These are phyloP conservation scores for Drosophila subsilvestris DNA, from an alignment of 2,888 invertebrate genomes.

Conservation along the genomic window DNA sequence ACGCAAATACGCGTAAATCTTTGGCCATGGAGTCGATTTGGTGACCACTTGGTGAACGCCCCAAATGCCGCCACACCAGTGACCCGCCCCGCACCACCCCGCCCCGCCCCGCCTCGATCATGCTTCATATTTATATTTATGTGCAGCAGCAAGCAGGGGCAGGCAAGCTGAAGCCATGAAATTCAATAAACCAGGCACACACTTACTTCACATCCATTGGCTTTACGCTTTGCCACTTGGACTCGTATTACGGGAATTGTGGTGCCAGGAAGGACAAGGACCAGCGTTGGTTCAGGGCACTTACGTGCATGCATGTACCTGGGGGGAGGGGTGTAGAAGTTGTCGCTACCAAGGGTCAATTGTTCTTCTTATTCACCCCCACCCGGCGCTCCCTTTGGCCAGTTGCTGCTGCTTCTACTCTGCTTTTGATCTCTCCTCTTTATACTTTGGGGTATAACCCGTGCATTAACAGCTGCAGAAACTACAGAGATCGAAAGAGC, in stretches of 20 bases:
- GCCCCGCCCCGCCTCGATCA: slow-evolving; percentile 40
- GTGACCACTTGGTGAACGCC: slow-evolving; percentile 45
- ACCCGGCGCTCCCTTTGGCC: too few species aligned
- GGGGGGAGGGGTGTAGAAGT: not conserved
- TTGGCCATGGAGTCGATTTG: slow-evolving; percentile 25
- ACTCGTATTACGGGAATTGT: slow-evolving; percentile 45
- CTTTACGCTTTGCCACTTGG: slow-evolving; percentile 58
- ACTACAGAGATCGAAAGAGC: too few species aligned
- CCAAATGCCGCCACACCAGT: too few species aligned
- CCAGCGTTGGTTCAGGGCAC: too few species aligned
- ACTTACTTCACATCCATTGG: slow-evolving; percentile 46
- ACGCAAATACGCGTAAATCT: slow-evolving; percentile 78
- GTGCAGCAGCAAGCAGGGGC: not conserved
- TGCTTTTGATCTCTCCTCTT: too few species aligned
- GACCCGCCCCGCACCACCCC: slow-evolving; percentile 12
- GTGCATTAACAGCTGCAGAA: too few species aligned
- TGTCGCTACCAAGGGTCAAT: too few species aligned
- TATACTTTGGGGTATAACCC: too few species aligned
- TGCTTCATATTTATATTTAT: slow-evolving; percentile 68
- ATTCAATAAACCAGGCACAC: slow-evolving; percentile 63
- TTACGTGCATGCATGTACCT: too few species aligned
- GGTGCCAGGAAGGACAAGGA: not conserved
- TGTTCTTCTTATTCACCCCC: too few species aligned
- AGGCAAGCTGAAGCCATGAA: slow-evolving; percentile 34
- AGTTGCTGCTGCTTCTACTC: too few species aligned